These are phyloP conservation scores for Rhodophaea formosa DNA, from an alignment of 2,888 invertebrate genomes.

Conservation along the genomic window DNA sequence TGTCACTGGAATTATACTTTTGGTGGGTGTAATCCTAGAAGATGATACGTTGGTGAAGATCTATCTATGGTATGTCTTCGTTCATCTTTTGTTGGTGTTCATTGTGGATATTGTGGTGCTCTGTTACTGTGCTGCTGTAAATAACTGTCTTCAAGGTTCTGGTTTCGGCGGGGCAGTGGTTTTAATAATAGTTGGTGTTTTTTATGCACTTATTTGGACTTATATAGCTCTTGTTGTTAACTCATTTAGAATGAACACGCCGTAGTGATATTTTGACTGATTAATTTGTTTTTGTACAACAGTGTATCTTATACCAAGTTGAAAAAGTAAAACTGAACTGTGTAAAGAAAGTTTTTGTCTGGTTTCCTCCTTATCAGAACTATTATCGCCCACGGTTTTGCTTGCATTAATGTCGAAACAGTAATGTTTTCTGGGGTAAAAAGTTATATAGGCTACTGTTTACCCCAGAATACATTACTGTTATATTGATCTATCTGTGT, in stretches of 20 bases:
- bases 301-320: not conserved
- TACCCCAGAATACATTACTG: no score
- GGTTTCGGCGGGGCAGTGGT: not conserved
- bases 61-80: not conserved
- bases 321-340: not conserved
- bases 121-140: not conserved
- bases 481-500: no score
- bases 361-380: no score
- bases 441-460: no score
- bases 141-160: not conserved
- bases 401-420: no score
- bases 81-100: not conserved
- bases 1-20: not conserved
- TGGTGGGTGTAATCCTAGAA: not conserved
- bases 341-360: not conserved
- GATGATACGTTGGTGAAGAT: not conserved
- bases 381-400: no score
- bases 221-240: not conserved
- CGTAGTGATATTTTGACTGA: not conserved
- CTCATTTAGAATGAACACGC: not conserved
- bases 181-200: not conserved
- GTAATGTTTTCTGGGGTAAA: no score
- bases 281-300: not conserved
- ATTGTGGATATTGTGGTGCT: not conserved
- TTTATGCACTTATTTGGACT: slow-evolving; percentile 1